Conservation (phyloP, 2,113 vertebrate genomes). For the Ranitomeya imitator region DNA sequence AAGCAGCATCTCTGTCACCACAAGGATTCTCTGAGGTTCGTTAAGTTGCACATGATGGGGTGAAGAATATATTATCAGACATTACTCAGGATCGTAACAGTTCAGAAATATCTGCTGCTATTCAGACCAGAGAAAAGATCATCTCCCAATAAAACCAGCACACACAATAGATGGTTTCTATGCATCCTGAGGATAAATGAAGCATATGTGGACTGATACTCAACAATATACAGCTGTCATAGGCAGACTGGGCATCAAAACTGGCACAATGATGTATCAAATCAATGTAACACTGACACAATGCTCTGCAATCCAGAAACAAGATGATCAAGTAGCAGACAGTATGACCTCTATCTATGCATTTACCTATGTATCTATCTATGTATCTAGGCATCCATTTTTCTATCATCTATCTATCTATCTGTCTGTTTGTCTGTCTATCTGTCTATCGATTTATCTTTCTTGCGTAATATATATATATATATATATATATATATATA, state of each 20-base stretch:
- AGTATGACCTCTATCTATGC: neutral
- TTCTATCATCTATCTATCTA: too few relatives aligned
- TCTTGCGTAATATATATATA: too few relatives aligned
- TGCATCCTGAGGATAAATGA: too few relatives aligned
- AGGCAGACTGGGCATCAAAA: neutral
- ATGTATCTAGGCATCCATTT: too few relatives aligned
- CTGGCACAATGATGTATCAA: neutral
- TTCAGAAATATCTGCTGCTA: neutral
- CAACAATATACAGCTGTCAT: neutral
- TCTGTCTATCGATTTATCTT: too few relatives aligned
- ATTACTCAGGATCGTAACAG: slow-evolving; percentile 44
- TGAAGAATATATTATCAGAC: slow-evolving; percentile 30
- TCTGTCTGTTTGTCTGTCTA: too few relatives aligned
- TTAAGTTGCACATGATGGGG: slow-evolving; percentile 18
- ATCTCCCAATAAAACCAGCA: neutral
- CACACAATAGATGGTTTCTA: neutral
- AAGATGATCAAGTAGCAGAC: neutral
- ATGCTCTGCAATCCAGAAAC: neutral
- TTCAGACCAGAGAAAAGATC: neutral
- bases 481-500: too few relatives aligned
- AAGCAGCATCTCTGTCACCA: slow-evolving; percentile 15
- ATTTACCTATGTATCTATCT: too few relatives aligned
- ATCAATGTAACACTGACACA: neutral
- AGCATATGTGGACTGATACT: neutral
- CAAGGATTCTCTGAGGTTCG: slow-evolving; percentile 34